A percentile compares a stretch with the other conserved stretches of the same genome.
These are phyloP conservation scores for Centropyge bicolor DNA, from an alignment of 2,797 vertebrate genomes.

Conservation along the genomic window DNA sequence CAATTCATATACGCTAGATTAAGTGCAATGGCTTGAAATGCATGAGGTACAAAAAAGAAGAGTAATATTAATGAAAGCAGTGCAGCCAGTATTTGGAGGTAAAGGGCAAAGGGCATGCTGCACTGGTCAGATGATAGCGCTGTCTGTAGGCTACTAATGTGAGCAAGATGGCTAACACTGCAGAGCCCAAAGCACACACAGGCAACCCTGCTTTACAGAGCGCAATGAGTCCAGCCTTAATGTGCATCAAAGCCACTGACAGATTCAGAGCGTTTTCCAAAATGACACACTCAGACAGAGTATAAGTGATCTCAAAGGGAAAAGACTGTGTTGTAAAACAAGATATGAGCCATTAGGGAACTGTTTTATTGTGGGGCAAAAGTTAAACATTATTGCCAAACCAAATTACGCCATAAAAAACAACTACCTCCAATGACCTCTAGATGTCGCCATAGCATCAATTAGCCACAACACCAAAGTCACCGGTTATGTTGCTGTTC, in stretches of 20 bases:
- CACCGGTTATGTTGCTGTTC: background rate
- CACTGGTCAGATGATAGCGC: conserved; percentile 67
- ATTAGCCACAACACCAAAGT: background rate
- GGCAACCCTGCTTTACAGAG: conserved; percentile 24
- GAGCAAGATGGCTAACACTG: conserved; percentile 37
- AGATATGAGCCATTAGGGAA: background rate
- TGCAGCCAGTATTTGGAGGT: conserved; percentile 28
- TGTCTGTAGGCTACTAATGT: conserved; percentile 58
- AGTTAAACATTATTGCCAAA: background rate
- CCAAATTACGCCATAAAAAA: background rate
- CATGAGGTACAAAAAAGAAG: background rate
- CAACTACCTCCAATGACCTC: conserved; percentile 20
- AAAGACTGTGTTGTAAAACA: background rate
- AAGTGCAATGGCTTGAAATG: background rate
- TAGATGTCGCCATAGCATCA: conserved; percentile 53
- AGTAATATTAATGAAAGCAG: conserved; percentile 24
- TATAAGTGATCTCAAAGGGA: background rate
- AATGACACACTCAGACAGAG: background rate
- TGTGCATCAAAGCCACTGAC: background rate
- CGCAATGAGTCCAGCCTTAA: conserved; percentile 18
- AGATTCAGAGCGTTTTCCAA: conserved; percentile 4
- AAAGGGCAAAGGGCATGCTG: conserved; percentile 58
- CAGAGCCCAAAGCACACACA: conserved; percentile 48
- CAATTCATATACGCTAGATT: background rate
- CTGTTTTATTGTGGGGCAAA: background rate